Evolutionary conservation across 2,888 invertebrate genomes (phyloP), one percentile per base, ranked within the genome.

Genomic region (Thalpophila matura): DNA sequence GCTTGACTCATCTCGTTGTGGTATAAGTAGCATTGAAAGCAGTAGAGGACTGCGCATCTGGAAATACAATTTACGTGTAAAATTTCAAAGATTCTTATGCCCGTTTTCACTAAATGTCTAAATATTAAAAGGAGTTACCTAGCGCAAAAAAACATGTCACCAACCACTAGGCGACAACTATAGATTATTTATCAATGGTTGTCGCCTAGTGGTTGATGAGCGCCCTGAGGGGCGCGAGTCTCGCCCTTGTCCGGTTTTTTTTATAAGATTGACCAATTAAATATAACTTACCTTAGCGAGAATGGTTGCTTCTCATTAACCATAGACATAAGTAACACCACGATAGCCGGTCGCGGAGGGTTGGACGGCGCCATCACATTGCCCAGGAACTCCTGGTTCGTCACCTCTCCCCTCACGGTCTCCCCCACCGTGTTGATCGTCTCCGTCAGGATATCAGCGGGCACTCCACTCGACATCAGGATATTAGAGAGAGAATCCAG

Each of bases 221-320:
- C n/a, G n/a, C n/a, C n/a, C n/a, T n/a, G n/a, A n/a, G n/a, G n/a
- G n/a, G n/a, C n/a, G n/a, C n/a, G n/a, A n/a, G n/a, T n/a, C n/a
- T n/a, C n/a, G n/a, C n/a, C n/a, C n/a, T n/a, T n/a, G n/a, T n/a
- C n/a, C n/a, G n/a, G n/a, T n/a, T n/a, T n/a, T n/a, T n/a, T n/a
- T n/a, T n/a, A n/a, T n/a, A n/a, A n/a, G n/a, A n/a, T n/a, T n/a
- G n/a, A n/a, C n/a, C n/a, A n/a, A n/a, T n/a, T n/a, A 20, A 10
- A 10, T 3, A 22, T n/a, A 14, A 55, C 76, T 86, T 58, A 95
- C 95, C 95, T 91, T 35, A 96, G 86, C 4, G 95, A 93, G 86
- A 99, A 98, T 0, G 99, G 98, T 88, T 99, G 99, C 85, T 99
- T 99, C 88, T 99, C 99, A 89, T 99, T 99, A 5, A 99, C 98